These are phyloP conservation scores for Melipona bicolor DNA, from an alignment of 2,888 invertebrate species.

Conservation along the genomic window DNA sequence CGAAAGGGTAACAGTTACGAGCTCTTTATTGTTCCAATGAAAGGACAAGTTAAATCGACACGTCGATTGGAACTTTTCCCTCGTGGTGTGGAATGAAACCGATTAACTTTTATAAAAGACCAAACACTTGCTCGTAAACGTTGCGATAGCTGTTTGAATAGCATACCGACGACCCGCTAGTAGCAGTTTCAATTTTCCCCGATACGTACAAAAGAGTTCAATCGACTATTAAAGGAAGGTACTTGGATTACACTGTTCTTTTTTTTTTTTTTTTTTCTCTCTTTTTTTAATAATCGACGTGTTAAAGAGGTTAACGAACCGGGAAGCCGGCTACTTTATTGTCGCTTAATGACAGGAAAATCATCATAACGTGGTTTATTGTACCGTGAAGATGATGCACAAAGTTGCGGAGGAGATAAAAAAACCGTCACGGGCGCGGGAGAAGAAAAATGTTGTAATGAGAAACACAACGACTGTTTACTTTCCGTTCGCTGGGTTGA, in stretches of 20 bases:
- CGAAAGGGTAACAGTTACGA: background rate
- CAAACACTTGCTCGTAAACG: background rate
- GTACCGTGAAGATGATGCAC: constrained; percentile 14
- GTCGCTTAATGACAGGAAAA: constrained; percentile 44
- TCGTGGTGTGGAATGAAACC: background rate
- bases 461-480: constrained; percentile 14
- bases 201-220: constrained; percentile 15
- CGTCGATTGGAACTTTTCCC: background rate
- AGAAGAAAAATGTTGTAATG: background rate
- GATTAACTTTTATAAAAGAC: background rate
- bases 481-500: background rate
- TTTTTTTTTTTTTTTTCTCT: background rate
- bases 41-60: background rate
- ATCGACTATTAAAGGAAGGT: constrained; percentile 21
- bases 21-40: background rate
- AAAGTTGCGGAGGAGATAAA: background rate
- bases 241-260: constrained; percentile 8
- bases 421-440: too few species aligned
- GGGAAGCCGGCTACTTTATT: constrained; percentile 32
- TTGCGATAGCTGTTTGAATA: constrained; percentile 6
- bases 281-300: constrained; percentile 19
- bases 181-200: constrained; percentile 17
- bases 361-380: constrained; percentile 22
- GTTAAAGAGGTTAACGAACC: constrained; percentile 50
- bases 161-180: background rate